Evolutionary conservation across 2,888 invertebrate species (phyloP), one percentile per base, ranked within the genome.

Genomic region (Anodontia alba): DNA sequence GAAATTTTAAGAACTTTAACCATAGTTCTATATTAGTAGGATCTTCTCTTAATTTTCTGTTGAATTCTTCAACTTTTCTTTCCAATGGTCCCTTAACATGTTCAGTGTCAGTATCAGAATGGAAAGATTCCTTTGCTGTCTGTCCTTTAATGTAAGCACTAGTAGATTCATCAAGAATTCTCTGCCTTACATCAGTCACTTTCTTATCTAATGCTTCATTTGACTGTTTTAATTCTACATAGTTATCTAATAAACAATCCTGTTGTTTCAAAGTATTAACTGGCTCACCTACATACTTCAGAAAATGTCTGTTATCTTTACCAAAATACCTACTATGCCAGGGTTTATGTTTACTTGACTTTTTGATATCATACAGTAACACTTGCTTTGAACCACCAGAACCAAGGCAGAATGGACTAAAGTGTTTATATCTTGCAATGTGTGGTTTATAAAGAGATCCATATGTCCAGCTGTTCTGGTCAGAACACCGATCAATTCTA

Each of bases 1-100:
- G 95, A 85, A 94, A 95, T n/a, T 91, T 88, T 3, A 95, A 90
- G 92, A 95, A 95, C 38, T 95, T 93, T 12, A 95, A 79, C 95
- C 95, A 95, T 33, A 93, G 78, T 38, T 91, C 75, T 12, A 94
- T 86, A 88, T 95, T 91, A 20, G 85, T 71, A 23, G 95, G 94
- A 43, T 93, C 86, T 38, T 93, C 92, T 57, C 92, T 84, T 15
- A 95, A 85, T 54, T 88, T 80, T 78, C 91, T 91, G 83, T 95
- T 95, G 79, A 89, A 95, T 15, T 80, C 86, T 26, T 83, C 86
- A 15, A 87, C 86, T 70, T 88, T 88, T 42, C 86, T 84, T 69
- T 82, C 70, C 23, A 77, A 75, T n/a, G 51, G 42, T 38, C 42
- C 38, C 15, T 36, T 42, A 71, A 71, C 57, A 84, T 82, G 29